Evolutionary conservation across 2,797 vertebrate species (phyloP).

Genomic region (Garrulus glandarius): DNA sequence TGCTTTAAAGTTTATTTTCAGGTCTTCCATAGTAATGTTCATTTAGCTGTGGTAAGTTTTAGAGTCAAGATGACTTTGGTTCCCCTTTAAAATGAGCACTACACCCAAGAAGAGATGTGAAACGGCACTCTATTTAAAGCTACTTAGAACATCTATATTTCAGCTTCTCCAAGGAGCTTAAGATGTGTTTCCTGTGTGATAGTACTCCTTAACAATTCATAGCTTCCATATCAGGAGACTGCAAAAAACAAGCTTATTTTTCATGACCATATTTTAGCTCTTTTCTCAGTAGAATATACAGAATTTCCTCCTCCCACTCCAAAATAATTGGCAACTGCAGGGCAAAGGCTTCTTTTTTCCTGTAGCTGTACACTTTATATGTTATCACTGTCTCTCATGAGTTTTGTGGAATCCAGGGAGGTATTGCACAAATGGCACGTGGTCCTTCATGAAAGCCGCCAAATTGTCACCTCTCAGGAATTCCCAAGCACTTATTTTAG

Average conservation of each 20-base stretch:
- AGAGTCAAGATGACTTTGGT: neutral
- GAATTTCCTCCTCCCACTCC: neutral
- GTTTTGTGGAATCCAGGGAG: neutral
- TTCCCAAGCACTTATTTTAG: neutral
- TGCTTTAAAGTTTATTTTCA: neutral
- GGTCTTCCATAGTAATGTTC: neutral
- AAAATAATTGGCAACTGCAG: neutral
- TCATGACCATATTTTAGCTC: neutral
- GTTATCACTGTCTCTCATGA: neutral
- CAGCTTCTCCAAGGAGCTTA: neutral
- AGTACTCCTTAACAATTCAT: neutral
- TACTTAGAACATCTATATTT: neutral
- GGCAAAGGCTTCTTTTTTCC: neutral
- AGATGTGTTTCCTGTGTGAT: conserved; percentile 39
- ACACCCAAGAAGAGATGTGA: neutral
- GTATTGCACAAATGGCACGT: neutral
- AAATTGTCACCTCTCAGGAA: neutral
- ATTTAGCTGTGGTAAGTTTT: neutral
- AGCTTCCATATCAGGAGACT: neutral
- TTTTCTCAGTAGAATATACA: neutral
- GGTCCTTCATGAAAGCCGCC: neutral
- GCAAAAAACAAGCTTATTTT: neutral
- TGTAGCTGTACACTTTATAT: neutral
- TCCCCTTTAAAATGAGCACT: neutral
- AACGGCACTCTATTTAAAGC: conserved; percentile 3